phyloP scores from a whole-genome alignment of 2,888 invertebrate genomes.

The Dolichopus griseipennis region DNA sequence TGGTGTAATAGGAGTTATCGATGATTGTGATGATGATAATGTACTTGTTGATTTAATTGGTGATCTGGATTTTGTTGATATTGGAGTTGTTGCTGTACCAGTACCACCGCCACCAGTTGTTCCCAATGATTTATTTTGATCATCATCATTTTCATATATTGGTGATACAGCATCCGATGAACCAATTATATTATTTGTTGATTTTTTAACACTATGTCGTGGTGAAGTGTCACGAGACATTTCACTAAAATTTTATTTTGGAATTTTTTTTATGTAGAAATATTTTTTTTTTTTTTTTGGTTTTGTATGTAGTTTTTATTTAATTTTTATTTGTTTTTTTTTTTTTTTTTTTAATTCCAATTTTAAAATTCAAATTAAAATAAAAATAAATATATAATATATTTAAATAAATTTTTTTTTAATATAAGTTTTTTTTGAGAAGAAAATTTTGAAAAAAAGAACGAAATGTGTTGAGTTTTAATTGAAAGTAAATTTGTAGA shows the following conservation, averaged over 20 bases:
- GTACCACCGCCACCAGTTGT: not conserved
- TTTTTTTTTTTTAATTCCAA: not conserved
- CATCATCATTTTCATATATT: constrained; percentile 8
- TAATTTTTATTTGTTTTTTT: not conserved
- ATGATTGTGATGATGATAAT: constrained; percentile 14
- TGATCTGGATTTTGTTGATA: constrained; percentile 21
- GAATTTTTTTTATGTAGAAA: constrained; percentile 14
- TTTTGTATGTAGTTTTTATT: not conserved
- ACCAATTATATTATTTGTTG: not conserved
- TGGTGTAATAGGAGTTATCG: constrained; percentile 20
- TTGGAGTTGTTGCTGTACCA: constrained; percentile 29
- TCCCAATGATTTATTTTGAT: not conserved
- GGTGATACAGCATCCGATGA: not conserved
- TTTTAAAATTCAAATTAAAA: no score
- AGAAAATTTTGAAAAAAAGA: no score
- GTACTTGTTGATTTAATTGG: constrained; percentile 14
- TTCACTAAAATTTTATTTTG: constrained; percentile 22
- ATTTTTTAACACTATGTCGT: constrained; percentile 33
- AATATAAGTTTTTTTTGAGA: no score
- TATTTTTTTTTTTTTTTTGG: constrained; percentile 13
- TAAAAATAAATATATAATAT: no score
- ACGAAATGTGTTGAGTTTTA: no score
- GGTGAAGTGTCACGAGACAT: constrained; percentile 43
- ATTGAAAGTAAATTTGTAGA: no score
- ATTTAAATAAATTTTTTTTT: no score